phyloP scores from a whole-genome alignment of 1,140 invertebrate species.

The Trachelipus rathkii region DNA sequence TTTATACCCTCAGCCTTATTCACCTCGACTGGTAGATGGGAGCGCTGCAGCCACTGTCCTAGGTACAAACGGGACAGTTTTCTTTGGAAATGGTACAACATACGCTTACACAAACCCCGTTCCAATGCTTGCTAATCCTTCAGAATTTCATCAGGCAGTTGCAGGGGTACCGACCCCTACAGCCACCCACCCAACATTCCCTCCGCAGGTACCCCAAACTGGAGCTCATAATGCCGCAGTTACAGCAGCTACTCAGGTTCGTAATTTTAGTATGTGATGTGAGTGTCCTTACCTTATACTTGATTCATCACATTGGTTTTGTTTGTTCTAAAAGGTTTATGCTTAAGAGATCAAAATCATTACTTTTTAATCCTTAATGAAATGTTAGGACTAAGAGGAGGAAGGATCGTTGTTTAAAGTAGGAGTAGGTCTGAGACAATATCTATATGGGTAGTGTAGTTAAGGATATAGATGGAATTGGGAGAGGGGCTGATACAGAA shows the following conservation, averaged over 20 bases:
- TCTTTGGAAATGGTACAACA: neutral
- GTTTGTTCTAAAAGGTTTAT: too few relatives aligned
- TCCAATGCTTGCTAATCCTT: neutral
- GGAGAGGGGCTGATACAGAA: too few relatives aligned
- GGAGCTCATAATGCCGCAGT: neutral
- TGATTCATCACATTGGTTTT: too few relatives aligned
- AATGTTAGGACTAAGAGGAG: too few relatives aligned
- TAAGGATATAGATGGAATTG: too few relatives aligned
- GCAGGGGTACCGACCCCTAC: neutral
- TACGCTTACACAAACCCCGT: neutral
- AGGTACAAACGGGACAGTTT: neutral
- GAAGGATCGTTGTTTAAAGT: too few relatives aligned
- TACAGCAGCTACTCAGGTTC: conserved; percentile 5
- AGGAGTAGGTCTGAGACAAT: too few relatives aligned
- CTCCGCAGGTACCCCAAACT: conserved; percentile 4
- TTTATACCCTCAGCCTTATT: neutral
- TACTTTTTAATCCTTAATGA: too few relatives aligned
- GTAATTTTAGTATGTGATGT: neutral
- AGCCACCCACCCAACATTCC: neutral
- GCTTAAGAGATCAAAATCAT: too few relatives aligned
- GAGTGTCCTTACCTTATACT: too few relatives aligned
- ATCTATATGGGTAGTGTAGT: too few relatives aligned
- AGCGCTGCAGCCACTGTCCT: neutral
- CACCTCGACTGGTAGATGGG: neutral
- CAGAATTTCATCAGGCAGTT: neutral